Evolutionary conservation across 2,797 vertebrate species (phyloP).

Genomic region (Peromyscus aztecus): DNA sequence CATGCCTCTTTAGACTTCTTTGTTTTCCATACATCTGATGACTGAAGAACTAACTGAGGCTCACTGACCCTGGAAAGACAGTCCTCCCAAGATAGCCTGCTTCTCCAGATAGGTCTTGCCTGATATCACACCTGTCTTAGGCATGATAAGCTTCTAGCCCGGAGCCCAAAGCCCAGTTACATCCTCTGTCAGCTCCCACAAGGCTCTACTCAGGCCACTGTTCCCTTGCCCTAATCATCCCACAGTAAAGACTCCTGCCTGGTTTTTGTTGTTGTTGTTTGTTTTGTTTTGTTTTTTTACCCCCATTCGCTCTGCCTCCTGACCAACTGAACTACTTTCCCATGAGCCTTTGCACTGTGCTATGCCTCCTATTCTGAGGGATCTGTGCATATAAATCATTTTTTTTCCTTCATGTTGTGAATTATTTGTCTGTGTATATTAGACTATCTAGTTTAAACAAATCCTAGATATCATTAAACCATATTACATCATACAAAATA

Average conservation of each 20-base stretch:
- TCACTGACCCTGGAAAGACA: neutral
- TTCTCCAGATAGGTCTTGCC: neutral
- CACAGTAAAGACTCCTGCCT: neutral
- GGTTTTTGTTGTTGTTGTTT: too few species aligned
- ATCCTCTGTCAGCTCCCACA: neutral
- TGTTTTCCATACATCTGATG: neutral
- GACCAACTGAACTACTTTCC: neutral
- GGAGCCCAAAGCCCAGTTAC: neutral
- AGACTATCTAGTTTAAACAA: neutral
- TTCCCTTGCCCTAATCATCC: neutral
- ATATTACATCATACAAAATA: neutral
- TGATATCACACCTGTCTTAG: neutral
- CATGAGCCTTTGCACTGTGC: neutral
- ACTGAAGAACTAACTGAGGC: neutral
- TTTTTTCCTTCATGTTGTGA: neutral
- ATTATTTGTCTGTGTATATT: neutral
- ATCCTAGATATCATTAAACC: neutral
- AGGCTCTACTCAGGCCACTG: neutral
- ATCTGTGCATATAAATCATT: neutral
- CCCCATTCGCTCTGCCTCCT: neutral
- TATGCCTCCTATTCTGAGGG: neutral
- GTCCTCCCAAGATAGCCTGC: neutral
- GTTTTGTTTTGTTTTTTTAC: too few species aligned
- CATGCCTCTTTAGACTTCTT: neutral
- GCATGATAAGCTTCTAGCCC: neutral